Percentiles rank a stretch among this genome's conserved stretches.
These are phyloP conservation scores for Diarsia brunnea DNA, from an alignment of 2,888 invertebrate genomes.

Conservation along the genomic window DNA sequence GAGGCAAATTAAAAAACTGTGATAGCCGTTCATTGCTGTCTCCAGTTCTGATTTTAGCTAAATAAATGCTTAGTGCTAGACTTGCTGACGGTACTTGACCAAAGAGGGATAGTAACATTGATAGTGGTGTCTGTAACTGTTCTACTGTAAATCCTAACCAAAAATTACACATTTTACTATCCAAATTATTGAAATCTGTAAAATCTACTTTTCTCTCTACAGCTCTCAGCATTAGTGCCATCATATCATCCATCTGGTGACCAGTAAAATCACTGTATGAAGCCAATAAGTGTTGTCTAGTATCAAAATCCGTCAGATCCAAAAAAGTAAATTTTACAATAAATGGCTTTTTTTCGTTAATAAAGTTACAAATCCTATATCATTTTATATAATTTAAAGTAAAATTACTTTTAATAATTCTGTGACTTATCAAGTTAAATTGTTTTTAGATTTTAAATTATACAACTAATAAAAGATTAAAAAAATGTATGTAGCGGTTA, in stretches of 20 bases:
- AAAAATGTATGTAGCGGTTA: too few relatives aligned
- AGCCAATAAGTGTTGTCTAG: too few relatives aligned
- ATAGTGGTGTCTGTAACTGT: not conserved
- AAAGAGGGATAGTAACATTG: constrained; percentile 3
- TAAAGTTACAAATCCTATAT: too few relatives aligned
- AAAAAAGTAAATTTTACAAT: too few relatives aligned
- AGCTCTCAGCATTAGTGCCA: constrained; percentile 2
- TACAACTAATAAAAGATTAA: too few relatives aligned
- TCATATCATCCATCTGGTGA: constrained; percentile 6
- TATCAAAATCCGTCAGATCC: too few relatives aligned
- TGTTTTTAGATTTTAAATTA: too few relatives aligned
- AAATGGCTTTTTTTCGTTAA: too few relatives aligned
- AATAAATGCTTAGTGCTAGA: not conserved
- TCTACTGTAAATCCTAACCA: constrained; percentile 2
- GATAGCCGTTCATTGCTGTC: constrained; percentile 1
- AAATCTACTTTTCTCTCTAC: constrained; percentile 1
- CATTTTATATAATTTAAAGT: too few relatives aligned
- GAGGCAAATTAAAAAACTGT: constrained; percentile 1
- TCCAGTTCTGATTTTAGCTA: constrained; percentile 1
- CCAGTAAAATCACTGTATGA: constrained; percentile 8
- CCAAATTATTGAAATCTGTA: constrained; percentile 2
- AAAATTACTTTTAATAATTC: too few relatives aligned
- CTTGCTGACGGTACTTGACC: not conserved
- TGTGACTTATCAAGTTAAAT: too few relatives aligned
- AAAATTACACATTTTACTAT: not conserved